Conservation (phyloP, 2,797 vertebrate species). For the Vultur gryphus region DNA sequence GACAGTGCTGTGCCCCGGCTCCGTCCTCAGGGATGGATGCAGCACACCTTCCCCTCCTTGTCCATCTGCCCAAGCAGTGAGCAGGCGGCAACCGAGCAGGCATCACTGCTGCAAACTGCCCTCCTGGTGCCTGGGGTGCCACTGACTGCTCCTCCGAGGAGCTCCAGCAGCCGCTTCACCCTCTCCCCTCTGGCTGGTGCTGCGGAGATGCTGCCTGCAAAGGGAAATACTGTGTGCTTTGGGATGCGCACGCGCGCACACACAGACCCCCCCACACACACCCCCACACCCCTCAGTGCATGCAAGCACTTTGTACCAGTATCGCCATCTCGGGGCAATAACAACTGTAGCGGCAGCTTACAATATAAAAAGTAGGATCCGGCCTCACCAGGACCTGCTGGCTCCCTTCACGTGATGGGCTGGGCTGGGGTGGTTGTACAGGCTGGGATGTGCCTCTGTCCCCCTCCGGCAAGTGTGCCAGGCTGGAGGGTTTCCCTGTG, state of each 20-base stretch:
- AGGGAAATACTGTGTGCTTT: neutral
- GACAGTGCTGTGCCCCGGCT: rapidly evolving
- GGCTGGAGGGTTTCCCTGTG: neutral
- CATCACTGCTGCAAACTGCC: rapidly evolving
- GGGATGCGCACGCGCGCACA: neutral
- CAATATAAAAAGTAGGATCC: neutral
- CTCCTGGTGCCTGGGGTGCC: neutral
- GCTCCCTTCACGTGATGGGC: neutral
- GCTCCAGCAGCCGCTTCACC: rapidly evolving
- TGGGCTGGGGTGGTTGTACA: neutral
- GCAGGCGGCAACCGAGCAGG: rapidly evolving
- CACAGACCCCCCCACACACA: too few species aligned
- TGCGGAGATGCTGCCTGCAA: neutral
- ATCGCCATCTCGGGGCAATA: neutral
- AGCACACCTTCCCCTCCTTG: neutral
- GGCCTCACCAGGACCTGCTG: neutral
- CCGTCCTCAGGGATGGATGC: neutral
- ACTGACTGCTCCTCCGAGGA: rapidly evolving
- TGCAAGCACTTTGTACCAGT: neutral
- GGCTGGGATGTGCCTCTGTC: neutral
- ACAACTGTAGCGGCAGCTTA: neutral
- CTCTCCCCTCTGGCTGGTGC: neutral
- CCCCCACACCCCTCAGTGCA: rapidly evolving
- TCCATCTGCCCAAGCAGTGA: rapidly evolving
- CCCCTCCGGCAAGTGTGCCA: neutral